Conservation (phyloP, 2,888 invertebrate genomes). For the Nomada fabriciana region DNA sequence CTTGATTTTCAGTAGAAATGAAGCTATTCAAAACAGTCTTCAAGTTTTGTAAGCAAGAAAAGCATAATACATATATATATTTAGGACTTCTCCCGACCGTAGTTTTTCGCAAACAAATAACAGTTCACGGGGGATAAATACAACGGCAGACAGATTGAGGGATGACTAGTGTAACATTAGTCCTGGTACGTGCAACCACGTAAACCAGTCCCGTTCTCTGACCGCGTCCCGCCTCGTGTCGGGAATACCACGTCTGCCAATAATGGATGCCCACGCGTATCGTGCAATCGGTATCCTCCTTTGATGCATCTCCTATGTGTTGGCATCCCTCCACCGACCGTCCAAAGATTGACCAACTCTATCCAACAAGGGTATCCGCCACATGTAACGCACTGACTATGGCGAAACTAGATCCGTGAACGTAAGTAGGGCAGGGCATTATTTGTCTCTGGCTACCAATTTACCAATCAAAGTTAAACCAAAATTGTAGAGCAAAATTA, state of each 20-base stretch:
- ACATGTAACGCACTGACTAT: not conserved
- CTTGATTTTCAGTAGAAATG: too few relatives aligned
- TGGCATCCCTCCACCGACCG: slow-evolving; percentile 30
- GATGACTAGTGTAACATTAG: slow-evolving; percentile 66
- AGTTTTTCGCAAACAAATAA: slow-evolving; percentile 1
- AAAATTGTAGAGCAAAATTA: not conserved
- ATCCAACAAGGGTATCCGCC: not conserved
- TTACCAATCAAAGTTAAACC: too few relatives aligned
- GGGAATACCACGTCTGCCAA: slow-evolving; percentile 51
- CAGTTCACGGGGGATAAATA: slow-evolving; percentile 58
- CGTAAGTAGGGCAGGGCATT: too few relatives aligned
- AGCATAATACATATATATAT: not conserved
- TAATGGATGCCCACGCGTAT: slow-evolving; percentile 52
- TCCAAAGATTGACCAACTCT: not conserved
- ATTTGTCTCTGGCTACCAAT: not conserved
- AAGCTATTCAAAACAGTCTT: too few relatives aligned
- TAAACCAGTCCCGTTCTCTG: slow-evolving; percentile 57
- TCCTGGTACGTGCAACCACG: slow-evolving; percentile 50
- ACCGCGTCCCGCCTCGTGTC: slow-evolving; percentile 52
- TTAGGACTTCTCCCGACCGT: not conserved
- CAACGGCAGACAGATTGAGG: slow-evolving; percentile 42
- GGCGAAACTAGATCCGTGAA: not conserved
- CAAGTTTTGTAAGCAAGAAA: too few relatives aligned
- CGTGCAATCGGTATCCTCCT: slow-evolving; percentile 22
- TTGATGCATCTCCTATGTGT: slow-evolving; percentile 18